Percentiles rank a stretch among this genome's conserved stretches.
phyloP scores from a whole-genome alignment of 2,113 vertebrate species.

The Mirounga angustirostris region DNA sequence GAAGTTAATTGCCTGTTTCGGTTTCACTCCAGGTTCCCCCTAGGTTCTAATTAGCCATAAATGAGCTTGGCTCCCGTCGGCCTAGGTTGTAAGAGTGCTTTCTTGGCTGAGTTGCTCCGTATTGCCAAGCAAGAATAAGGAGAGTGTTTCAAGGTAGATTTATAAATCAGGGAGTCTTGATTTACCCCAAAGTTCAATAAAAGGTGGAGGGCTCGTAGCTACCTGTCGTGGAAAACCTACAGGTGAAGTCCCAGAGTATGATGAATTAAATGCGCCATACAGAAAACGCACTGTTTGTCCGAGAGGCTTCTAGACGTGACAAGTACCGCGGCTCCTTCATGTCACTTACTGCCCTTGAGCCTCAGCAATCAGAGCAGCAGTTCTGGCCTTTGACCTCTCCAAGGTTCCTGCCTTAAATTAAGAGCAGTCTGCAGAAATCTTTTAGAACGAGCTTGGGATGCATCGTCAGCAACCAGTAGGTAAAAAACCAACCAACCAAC shows the following conservation, averaged over 20 bases:
- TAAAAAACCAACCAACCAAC: no score
- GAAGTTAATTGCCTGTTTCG: not conserved
- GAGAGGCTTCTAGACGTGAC: not conserved
- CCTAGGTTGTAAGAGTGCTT: not conserved
- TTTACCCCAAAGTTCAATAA: not conserved
- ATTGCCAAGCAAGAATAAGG: not conserved
- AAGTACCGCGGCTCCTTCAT: not conserved
- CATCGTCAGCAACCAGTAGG: not conserved
- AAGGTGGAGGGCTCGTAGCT: not conserved
- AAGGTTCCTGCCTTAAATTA: not conserved
- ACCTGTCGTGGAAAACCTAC: not conserved
- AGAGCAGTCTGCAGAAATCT: not conserved
- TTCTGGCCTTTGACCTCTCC: not conserved
- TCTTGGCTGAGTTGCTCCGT: not conserved
- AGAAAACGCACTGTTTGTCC: not conserved
- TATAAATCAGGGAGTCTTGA: not conserved
- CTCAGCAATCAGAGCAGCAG: not conserved
- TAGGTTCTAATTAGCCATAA: constrained; percentile 49
- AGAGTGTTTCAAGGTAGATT: not conserved
- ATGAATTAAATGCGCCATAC: not conserved
- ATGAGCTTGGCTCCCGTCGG: not conserved
- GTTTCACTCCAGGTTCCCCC: constrained; percentile 23
- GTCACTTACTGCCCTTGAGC: not conserved
- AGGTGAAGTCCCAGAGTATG: not conserved
- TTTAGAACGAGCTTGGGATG: not conserved